Base-by-base conservation (phyloP, 2,888 invertebrate genomes). In the Synanthedon vespiformis region DNA sequence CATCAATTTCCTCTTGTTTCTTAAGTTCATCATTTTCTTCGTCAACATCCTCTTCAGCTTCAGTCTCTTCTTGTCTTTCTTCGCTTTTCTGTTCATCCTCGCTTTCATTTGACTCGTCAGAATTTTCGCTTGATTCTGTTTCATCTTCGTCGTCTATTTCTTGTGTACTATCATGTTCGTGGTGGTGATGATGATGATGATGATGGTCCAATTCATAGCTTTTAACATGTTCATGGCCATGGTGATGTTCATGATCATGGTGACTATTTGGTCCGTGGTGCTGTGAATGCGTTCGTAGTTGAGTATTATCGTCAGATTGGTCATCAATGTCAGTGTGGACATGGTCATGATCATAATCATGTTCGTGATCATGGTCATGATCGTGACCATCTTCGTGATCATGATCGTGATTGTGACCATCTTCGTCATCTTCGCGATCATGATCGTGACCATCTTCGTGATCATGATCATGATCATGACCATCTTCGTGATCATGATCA, bases 31-130 rank as follows among this genome's bases (percentile, higher is more conserved):
- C 53, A 44, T 51, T 40, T 52, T 56, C 56, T 16, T 54, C 56
- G 10, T 63, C 60, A 51, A 64, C 61, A 22, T 63, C 65, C 2
- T 55, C 58, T 22, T 63, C 64, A 10, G 51, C 22, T 58, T 58
- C n/a, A 52, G 54, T 16, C 3, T 34, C 34, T 34, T 34, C 34
- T 34, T 34, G 34, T 34, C 34, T 34, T 10, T 57, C 56, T 52
- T 58, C 54, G 48, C n/a, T 57, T 54, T 57, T 57, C 60, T 52
- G 41, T 62, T 63, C 47, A 60, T 62, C 47, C 53, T 62, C 57
- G 0, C 14, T 34, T 16, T 52, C 54, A 13, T 57, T 52, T 4
- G 52, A 48, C 44, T 52, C 51, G 8, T 18, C 49, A 52, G 47
- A 41, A 16, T 41, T 34, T 34, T 34, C 34, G 34, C 8, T 34